Evolutionary conservation across 1,140 invertebrate species (phyloP).

Genomic region (Cardiocondyla obscurior): DNA sequence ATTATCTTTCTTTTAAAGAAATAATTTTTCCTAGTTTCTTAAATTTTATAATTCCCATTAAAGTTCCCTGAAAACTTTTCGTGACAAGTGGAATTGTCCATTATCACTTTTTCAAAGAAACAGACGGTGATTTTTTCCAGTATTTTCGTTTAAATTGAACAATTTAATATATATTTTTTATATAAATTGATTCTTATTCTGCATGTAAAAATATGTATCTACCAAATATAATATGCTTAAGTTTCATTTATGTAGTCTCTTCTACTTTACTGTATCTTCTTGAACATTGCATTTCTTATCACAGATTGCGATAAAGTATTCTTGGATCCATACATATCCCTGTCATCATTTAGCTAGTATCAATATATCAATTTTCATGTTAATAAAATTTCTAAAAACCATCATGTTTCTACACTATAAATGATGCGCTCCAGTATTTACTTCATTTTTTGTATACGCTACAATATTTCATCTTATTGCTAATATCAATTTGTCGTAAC

Average conservation of each 20-base stretch:
- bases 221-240: slow-evolving; percentile 41
- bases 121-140: not conserved
- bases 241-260: slow-evolving; percentile 38
- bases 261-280: slow-evolving; percentile 47
- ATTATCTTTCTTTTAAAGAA: not conserved
- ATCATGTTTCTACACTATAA: slow-evolving; percentile 14
- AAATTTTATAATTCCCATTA: no score
- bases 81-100: not conserved
- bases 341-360: slow-evolving; percentile 33
- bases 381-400: slow-evolving; percentile 51
- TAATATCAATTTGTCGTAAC: slow-evolving; percentile 37
- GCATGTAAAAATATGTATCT: slow-evolving; percentile 22
- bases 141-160: not conserved
- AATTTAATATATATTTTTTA: not conserved
- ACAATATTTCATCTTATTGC: not conserved
- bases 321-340: slow-evolving; percentile 20
- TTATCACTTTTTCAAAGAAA: not conserved
- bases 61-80: not conserved
- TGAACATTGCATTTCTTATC: slow-evolving; percentile 57
- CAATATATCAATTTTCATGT: slow-evolving; percentile 25
- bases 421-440: slow-evolving; percentile 4
- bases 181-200: not conserved
- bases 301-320: slow-evolving; percentile 57
- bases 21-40: not conserved
- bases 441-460: not conserved